Conservation (phyloP, 2,888 invertebrate genomes). For the Drosophila melanocephala region DNA sequence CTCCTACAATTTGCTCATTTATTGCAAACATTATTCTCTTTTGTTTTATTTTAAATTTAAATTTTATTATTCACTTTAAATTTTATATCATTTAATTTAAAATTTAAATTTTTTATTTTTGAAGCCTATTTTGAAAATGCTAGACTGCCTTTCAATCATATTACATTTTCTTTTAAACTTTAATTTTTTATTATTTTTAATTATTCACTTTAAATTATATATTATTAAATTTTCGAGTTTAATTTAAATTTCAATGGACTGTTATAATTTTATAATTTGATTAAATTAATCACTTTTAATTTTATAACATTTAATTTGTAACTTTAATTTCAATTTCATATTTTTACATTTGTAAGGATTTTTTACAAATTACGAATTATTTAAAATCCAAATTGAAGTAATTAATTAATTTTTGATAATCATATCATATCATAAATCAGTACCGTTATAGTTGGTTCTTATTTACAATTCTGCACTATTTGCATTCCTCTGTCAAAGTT, state of each 20-base stretch:
- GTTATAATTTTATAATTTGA: neutral
- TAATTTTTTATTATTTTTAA: neutral
- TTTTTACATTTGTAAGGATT: neutral
- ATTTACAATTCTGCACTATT: neutral
- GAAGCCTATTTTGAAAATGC: neutral
- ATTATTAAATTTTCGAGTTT: neutral
- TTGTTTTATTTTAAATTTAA: neutral
- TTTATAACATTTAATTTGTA: neutral
- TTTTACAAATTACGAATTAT: neutral
- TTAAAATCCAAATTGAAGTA: neutral
- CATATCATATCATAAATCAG: too few relatives aligned
- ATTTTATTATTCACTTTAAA: neutral
- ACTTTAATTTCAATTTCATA: neutral
- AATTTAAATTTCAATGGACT: neutral
- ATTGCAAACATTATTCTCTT: neutral
- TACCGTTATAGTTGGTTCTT: neutral
- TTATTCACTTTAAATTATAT: neutral
- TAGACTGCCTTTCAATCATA: neutral
- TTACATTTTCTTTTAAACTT: neutral
- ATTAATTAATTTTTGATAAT: neutral
- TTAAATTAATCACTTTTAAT: neutral
- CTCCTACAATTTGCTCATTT: neutral
- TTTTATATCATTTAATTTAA: neutral
- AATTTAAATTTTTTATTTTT: neutral
- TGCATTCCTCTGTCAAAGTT: neutral